Evolutionary conservation across 1,140 invertebrate species (phyloP), one percentile per base, ranked within the genome.

Genomic region (Halesus radiatus): DNA sequence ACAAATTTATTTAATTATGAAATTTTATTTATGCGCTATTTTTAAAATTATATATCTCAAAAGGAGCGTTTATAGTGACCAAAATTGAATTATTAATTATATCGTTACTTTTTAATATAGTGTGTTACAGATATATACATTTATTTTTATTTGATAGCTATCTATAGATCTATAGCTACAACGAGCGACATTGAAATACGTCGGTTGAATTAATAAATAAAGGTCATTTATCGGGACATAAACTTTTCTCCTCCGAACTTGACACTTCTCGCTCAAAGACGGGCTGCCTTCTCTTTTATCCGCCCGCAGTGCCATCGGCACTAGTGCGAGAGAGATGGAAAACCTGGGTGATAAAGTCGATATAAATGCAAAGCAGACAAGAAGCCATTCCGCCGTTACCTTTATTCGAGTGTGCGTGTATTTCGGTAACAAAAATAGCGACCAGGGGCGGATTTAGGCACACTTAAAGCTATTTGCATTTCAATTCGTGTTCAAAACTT

Each of bases 301-400:
- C 62, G 22, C 15, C 54, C 20, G 29, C 18, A 16, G 18, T 45
- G 16, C 26, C 18, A 8, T 68, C 29, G 23, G 52, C 23, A 62
- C 52, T 20, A 10, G 56, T 23, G 75, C 50, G 64, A 70, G 74
- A 10, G 76, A 81, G 72, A 75, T 18, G 68, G 68, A 22, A 13
- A 72, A 78, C 45, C 58, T 64, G 79, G 77, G 81, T 82, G 81
- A 80, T 66, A 82, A 82, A 82, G 81, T 82, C 81, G 81, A 82
- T 82, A 82, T 82, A 82, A 76, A 82, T 82, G 81, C 78, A 82
- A 82, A 82, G 50, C 45, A 82, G 81, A 76, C 52, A 68, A 22
- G 76, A 52, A 68, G 54, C 53, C 26, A 80, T 80, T 81, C 73
- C 52, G 52, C 56, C 70, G 80, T 78, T 78, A 78, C 77, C 76